These are phyloP conservation scores for Dorcus hopei DNA, from an alignment of 2,888 invertebrate genomes.

Conservation along the genomic window DNA sequence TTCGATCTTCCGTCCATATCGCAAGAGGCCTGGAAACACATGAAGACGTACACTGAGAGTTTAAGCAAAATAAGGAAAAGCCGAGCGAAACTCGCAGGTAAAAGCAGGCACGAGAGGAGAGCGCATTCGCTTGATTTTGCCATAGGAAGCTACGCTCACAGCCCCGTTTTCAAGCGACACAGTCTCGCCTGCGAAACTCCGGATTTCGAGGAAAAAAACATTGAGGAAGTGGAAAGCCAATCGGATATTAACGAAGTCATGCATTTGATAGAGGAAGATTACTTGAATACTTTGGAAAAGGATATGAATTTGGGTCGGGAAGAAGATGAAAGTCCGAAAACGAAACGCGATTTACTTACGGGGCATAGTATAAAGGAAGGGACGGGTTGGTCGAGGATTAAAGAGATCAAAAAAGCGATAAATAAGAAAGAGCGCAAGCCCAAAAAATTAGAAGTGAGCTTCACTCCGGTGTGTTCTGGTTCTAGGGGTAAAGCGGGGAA, in stretches of 20 bases:
- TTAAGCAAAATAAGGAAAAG: neutral
- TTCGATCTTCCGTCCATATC: conserved; percentile 26
- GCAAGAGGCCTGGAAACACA: conserved; percentile 10
- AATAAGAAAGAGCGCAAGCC: conserved; percentile 15
- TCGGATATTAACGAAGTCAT: conserved; percentile 29
- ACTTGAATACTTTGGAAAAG: conserved; percentile 27
- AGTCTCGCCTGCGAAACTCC: conserved; percentile 21
- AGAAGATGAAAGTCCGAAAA: neutral
- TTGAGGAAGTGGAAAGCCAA: conserved; percentile 31
- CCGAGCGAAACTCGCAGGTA: neutral
- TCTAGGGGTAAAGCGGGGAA: neutral
- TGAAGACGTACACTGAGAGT: neutral
- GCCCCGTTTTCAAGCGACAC: conserved; percentile 19
- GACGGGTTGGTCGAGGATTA: conserved; percentile 31
- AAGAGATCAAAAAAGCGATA: conserved; percentile 29
- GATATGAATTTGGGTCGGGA: conserved; percentile 2
- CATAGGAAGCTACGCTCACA: neutral
- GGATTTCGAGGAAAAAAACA: conserved; percentile 23
- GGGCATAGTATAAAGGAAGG: conserved; percentile 5
- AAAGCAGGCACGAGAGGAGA: neutral
- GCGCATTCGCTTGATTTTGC: conserved; percentile 15
- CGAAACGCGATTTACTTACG: neutral
- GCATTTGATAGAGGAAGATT: conserved; percentile 37
- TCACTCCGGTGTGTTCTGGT: neutral
- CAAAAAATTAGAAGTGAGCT: conserved; percentile 20